Evolutionary conservation across 2,888 invertebrate genomes (phyloP).

Genomic region (Papilio demoleus): DNA sequence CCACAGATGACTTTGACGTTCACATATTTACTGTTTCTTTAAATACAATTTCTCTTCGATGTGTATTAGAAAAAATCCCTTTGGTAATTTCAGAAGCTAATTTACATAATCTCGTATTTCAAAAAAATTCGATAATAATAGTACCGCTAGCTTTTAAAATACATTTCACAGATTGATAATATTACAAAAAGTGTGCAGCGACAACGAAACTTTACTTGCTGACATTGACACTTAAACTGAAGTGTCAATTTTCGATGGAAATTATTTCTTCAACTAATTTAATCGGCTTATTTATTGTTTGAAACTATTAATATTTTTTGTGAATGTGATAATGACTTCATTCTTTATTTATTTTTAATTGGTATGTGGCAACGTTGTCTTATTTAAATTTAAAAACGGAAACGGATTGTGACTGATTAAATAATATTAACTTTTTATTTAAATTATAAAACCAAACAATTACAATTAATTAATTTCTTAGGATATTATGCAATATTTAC

Average conservation of each 20-base stretch:
- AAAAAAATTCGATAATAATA: too few relatives aligned
- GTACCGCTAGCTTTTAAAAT: not conserved
- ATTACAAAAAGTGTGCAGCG: not conserved
- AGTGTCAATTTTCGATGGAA: not conserved
- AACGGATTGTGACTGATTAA: not conserved
- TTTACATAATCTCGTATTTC: too few relatives aligned
- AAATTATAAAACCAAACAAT: not conserved
- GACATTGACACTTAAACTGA: not conserved
- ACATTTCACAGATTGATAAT: not conserved
- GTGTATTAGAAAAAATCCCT: too few relatives aligned
- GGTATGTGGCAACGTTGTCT: not conserved
- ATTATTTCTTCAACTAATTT: not conserved
- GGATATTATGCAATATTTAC: too few relatives aligned
- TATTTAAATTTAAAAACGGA: not conserved
- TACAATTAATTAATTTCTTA: not conserved
- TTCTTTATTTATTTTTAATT: not conserved
- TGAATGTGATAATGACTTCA: not conserved
- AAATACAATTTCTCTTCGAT: too few relatives aligned
- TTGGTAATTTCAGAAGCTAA: too few relatives aligned
- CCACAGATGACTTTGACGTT: constrained; percentile 6
- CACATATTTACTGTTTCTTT: too few relatives aligned
- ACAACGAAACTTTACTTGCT: not conserved
- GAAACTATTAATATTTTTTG: not conserved
- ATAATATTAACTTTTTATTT: not conserved
- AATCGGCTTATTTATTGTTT: constrained; percentile 1